phyloP scores from a whole-genome alignment of 2,888 invertebrate genomes.

The Pandemis corylana region DNA sequence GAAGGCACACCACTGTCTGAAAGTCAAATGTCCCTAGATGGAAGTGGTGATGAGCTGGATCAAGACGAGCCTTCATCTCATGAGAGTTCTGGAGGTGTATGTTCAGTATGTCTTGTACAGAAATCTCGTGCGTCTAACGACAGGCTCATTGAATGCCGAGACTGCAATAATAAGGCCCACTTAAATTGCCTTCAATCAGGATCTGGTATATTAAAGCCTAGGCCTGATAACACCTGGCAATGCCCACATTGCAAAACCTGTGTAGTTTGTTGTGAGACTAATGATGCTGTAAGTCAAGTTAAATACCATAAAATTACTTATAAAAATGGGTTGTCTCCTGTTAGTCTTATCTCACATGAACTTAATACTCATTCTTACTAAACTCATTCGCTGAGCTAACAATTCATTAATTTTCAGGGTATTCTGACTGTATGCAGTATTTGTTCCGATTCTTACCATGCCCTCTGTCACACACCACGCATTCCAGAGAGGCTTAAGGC shows the following conservation, averaged over 20 bases:
- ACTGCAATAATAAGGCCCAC: conserved; percentile 91
- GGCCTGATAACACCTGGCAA: conserved; percentile 91
- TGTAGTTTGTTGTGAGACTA: conserved; percentile 91
- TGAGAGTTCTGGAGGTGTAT: conserved; percentile 84
- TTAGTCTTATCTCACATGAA: neutral
- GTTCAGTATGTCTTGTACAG: conserved; percentile 86
- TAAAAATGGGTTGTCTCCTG: conserved; percentile 46
- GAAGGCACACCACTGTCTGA: conserved; percentile 72
- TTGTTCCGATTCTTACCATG: conserved; percentile 94
- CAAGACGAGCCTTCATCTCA: conserved; percentile 71
- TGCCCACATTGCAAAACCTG: conserved; percentile 96
- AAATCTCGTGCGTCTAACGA: conserved; percentile 86
- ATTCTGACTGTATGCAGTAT: conserved; percentile 91
- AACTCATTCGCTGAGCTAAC: neutral
- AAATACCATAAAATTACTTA: too few species aligned
- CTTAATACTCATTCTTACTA: neutral
- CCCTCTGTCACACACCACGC: conserved; percentile 90
- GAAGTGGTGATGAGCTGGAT: conserved; percentile 77
- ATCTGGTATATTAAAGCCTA: conserved; percentile 86
- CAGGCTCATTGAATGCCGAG: conserved; percentile 87
- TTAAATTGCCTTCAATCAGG: conserved; percentile 88
- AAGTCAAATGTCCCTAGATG: conserved; percentile 73
- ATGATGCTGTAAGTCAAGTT: conserved; percentile 86
- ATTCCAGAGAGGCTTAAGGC: conserved; percentile 84
- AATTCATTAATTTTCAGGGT: conserved; percentile 79